Evolutionary conservation across 1,140 invertebrate species (phyloP).

Genomic region (Zaprionus ghesquierei): DNA sequence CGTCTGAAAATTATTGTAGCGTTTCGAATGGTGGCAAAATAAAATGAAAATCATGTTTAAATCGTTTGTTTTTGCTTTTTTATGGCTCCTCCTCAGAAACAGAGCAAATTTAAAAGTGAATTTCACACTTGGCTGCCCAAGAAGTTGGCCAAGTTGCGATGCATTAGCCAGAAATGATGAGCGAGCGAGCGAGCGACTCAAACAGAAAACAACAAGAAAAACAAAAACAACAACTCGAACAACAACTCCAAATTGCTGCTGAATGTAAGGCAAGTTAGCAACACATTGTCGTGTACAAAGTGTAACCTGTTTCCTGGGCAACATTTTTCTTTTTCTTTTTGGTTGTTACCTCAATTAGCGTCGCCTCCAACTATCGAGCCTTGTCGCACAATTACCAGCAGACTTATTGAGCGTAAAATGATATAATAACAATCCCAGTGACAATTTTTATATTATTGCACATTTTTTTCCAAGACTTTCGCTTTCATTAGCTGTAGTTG

Average conservation of each 20-base stretch:
- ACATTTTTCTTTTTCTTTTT: too few species aligned
- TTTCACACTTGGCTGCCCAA: conserved; percentile 57
- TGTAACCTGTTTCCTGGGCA: conserved; percentile 46
- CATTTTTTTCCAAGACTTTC: conserved; percentile 37
- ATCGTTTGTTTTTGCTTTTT: conserved; percentile 39
- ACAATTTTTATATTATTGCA: conserved; percentile 28
- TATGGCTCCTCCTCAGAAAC: conserved; percentile 16
- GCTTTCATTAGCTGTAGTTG: conserved; percentile 22
- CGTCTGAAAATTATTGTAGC: conserved; percentile 44
- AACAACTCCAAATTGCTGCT: neutral
- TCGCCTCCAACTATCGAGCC: conserved; percentile 29
- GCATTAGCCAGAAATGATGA: conserved; percentile 39
- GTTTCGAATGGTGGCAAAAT: conserved; percentile 46
- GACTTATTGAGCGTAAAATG: conserved; percentile 54
- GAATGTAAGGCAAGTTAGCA: conserved; percentile 30
- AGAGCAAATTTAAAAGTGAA: conserved; percentile 42
- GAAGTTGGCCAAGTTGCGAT: conserved; percentile 42
- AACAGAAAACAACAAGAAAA: conserved; percentile 6
- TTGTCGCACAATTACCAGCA: conserved; percentile 41
- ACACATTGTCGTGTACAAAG: neutral
- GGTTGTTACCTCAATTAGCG: conserved; percentile 37
- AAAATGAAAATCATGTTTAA: conserved; percentile 54
- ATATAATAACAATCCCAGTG: conserved; percentile 44
- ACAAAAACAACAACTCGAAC: conserved; percentile 1
- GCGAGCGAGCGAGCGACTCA: neutral